Evolutionary conservation across 2,888 invertebrate species (phyloP), one percentile per base, ranked within the genome.

Genomic region (Megamerina dolium): DNA sequence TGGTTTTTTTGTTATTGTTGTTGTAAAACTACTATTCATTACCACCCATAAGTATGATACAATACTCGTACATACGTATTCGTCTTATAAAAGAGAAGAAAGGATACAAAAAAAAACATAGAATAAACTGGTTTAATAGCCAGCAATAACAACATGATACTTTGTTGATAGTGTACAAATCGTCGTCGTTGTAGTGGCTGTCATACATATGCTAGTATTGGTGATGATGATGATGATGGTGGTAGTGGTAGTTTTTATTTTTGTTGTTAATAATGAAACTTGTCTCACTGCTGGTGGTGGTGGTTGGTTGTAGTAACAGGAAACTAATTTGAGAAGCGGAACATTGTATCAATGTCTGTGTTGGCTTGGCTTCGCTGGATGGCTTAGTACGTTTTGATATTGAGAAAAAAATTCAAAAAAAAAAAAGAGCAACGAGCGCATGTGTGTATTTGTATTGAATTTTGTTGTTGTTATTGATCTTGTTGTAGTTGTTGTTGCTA

Each of bases 41-140:
- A 13, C 27, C 27, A 27, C 10, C 27, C 27, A 27, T n/a, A 27
- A 27, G 27, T 13, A 27, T 13, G 13, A 27, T 13, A 27, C 27
- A 27, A 27, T 5, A 27, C 27, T n/a, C n/a, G n/a, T n/a, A n/a
- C n/a, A n/a, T n/a, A n/a, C n/a, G n/a, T n/a, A n/a, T n/a, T n/a
- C n/a, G n/a, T n/a, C n/a, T n/a, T n/a, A n/a, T n/a, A n/a, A 14
- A 21, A 29, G 17, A 44, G n/a, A 50, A 61, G 63, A 57, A 63
- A 63, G 63, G 63, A 59, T 61, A 59, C 57, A 53, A 46, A 47
- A 48, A 52, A n/a, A n/a, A n/a, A n/a, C n/a, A n/a, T n/a, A n/a
- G n/a, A n/a, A n/a, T n/a, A n/a, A 56, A 56, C 56, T 51, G 51
- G 56, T 56, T 48, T 53, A 52, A 53, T 51, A n/a, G n/a, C 20